phyloP scores from a whole-genome alignment of 2,888 invertebrate genomes.

The Eurytoma californica region DNA sequence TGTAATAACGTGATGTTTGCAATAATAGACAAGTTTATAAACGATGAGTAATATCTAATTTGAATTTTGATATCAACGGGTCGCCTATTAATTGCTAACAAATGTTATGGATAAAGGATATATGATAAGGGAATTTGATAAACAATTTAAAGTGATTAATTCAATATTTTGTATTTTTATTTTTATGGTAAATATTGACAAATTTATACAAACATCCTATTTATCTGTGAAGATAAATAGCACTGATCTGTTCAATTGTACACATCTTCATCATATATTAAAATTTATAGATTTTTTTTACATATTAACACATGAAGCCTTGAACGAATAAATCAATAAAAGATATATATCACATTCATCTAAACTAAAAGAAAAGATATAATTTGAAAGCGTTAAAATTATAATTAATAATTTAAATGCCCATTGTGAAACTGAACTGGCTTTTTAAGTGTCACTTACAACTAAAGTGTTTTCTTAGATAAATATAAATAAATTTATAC shows the following conservation, averaged over 20 bases:
- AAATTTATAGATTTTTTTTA: constrained; percentile 23
- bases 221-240: not conserved
- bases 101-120: no score
- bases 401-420: constrained; percentile 8
- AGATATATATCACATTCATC: constrained; percentile 36
- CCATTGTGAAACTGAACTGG: not conserved
- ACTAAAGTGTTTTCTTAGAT: not conserved
- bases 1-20: no score
- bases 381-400: no score
- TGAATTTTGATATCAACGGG: no score
- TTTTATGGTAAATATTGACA: constrained; percentile 35
- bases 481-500: constrained; percentile 20
- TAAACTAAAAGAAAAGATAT: constrained; percentile 16
- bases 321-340: constrained; percentile 29
- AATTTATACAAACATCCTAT: constrained; percentile 34
- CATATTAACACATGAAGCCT: constrained; percentile 16
- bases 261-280: constrained; percentile 29
- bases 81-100: no score
- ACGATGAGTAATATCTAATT: no score
- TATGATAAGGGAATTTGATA: no score
- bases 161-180: constrained; percentile 13
- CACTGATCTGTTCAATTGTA: constrained; percentile 10
- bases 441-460: not conserved
- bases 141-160: not conserved
- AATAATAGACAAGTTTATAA: no score